Percentiles rank a stretch among this genome's conserved stretches.
phyloP scores from a whole-genome alignment of 2,888 invertebrate genomes.

The Agonopterix subpropinquella region DNA sequence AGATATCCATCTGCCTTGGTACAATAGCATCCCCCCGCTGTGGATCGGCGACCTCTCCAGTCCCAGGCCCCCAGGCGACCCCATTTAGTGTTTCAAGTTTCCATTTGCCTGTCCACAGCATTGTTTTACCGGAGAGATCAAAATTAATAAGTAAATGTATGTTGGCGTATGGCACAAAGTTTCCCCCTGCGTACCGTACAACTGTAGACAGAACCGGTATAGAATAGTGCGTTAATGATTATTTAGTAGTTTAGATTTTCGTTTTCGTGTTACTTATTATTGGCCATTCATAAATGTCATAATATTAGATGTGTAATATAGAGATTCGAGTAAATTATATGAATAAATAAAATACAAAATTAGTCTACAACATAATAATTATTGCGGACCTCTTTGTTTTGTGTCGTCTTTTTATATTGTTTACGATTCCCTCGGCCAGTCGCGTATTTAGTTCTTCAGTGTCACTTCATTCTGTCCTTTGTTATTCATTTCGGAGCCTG shows the following conservation, averaged over 20 bases:
- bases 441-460: not conserved
- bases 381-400: constrained; percentile 31
- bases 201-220: not conserved
- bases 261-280: constrained; percentile 44
- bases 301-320: constrained; percentile 67
- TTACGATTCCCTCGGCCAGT: constrained; percentile 28
- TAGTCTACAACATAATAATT: constrained; percentile 27
- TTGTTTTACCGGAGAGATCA: not conserved
- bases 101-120: not conserved
- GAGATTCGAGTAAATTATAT: constrained; percentile 46
- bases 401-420: constrained; percentile 28
- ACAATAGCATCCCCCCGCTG: too few species aligned
- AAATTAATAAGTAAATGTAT: not conserved
- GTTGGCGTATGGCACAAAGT: constrained; percentile 32
- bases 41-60: not conserved
- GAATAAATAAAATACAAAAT: constrained; percentile 35
- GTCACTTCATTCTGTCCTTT: not conserved
- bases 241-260: constrained; percentile 39
- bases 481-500: constrained; percentile 21
- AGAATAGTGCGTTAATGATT: not conserved
- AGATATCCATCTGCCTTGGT: too few species aligned
- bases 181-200: constrained; percentile 13
- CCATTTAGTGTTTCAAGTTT: not conserved
- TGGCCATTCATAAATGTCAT: constrained; percentile 63
- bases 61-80: not conserved